Evolutionary conservation across 2,113 vertebrate genomes (phyloP).

Genomic region (Zootoca vivipara): DNA sequence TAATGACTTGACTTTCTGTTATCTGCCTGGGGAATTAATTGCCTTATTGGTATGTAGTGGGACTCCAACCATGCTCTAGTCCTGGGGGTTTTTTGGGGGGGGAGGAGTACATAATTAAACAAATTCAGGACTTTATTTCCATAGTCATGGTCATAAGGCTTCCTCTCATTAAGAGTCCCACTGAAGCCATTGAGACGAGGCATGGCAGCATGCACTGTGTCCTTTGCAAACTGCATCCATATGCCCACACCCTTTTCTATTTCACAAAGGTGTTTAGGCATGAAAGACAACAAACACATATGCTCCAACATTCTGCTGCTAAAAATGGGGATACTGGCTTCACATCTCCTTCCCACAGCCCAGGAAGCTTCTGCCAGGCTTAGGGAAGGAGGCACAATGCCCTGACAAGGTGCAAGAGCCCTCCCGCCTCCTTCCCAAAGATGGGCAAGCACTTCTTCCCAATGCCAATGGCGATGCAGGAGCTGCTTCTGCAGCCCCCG

Average conservation of each 20-base stretch:
- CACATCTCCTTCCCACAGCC: too few relatives aligned
- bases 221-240: not conserved
- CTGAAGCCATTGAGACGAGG: not conserved
- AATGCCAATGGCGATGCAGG: too few relatives aligned
- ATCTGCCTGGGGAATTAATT: slow-evolving; percentile 24
- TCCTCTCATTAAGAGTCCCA: not conserved
- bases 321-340: too few relatives aligned
- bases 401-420: too few relatives aligned
- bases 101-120: slow-evolving; percentile 20
- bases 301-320: too few relatives aligned
- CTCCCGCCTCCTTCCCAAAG: too few relatives aligned
- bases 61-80: slow-evolving; percentile 11
- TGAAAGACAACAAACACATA: not conserved
- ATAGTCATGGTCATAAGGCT: slow-evolving; percentile 9
- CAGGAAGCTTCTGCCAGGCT: too few relatives aligned
- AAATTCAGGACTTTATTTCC: slow-evolving; percentile 17
- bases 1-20: slow-evolving; percentile 32
- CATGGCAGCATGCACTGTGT: not conserved
- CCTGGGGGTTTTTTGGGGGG: not conserved
- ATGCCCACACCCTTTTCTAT: not conserved
- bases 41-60: slow-evolving; percentile 16
- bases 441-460: too few relatives aligned
- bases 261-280: not conserved
- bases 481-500: too few relatives aligned
- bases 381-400: too few relatives aligned